Evolutionary conservation across 2,797 vertebrate species (phyloP).

Genomic region (Crocidura indochinensis): DNA sequence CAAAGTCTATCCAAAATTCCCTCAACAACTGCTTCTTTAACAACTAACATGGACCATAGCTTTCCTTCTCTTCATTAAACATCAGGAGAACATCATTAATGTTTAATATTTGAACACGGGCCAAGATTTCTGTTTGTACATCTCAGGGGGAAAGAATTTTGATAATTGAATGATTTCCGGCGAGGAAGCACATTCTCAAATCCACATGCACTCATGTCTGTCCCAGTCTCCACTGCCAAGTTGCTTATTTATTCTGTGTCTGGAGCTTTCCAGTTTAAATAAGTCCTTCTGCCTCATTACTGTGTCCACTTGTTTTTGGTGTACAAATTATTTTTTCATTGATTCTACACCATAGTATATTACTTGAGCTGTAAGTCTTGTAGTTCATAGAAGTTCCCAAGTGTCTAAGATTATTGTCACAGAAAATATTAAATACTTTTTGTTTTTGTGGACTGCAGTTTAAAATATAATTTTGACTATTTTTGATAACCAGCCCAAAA

Average conservation of each 20-base stretch:
- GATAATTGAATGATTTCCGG: constrained; percentile 81
- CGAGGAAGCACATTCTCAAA: constrained; percentile 71
- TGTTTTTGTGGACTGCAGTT: constrained; percentile 74
- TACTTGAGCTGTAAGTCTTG: constrained; percentile 44
- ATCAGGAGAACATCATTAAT: constrained; percentile 80
- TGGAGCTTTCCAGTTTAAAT: constrained; percentile 81
- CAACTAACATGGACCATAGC: not conserved
- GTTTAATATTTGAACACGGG: constrained; percentile 78
- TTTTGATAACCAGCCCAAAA: constrained; percentile 86
- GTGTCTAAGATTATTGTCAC: constrained; percentile 65
- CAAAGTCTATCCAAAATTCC: constrained; percentile 29
- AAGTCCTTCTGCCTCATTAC: constrained; percentile 72
- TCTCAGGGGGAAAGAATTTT: constrained; percentile 75
- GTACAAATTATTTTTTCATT: constrained; percentile 75
- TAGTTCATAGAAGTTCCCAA: constrained; percentile 71
- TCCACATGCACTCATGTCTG: constrained; percentile 70
- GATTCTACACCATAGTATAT: constrained; percentile 70
- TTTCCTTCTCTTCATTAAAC: constrained; percentile 71
- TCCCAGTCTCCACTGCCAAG: constrained; percentile 41
- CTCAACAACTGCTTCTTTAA: constrained; percentile 60
- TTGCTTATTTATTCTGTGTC: constrained; percentile 82
- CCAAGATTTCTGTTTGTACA: constrained; percentile 78
- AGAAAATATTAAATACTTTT: constrained; percentile 76
- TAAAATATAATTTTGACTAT: constrained; percentile 58
- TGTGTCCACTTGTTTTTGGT: constrained; percentile 76